These are phyloP conservation scores for Gouania willdenowi DNA, from an alignment of 2,797 vertebrate genomes.

Conservation along the genomic window DNA sequence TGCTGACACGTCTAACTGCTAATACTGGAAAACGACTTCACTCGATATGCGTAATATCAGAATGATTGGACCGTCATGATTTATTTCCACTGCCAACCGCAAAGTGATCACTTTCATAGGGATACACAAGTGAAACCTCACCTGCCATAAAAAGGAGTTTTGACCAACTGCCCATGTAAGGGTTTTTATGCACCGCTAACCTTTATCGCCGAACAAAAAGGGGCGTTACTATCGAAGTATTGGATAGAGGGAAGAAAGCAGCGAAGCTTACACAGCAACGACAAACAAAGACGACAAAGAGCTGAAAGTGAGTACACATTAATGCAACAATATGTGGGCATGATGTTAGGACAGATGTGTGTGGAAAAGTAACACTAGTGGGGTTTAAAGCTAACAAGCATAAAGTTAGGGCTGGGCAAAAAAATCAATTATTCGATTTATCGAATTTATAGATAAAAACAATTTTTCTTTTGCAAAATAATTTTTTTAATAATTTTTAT, in stretches of 20 bases:
- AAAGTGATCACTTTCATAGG: constrained; percentile 64
- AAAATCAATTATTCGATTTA: too few relatives aligned
- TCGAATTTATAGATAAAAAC: too few relatives aligned
- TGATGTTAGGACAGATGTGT: too few relatives aligned
- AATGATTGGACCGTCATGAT: constrained; percentile 53
- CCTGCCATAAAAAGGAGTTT: constrained; percentile 57
- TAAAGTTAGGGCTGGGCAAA: too few relatives aligned
- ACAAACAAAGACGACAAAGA: not conserved
- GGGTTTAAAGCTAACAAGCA: too few relatives aligned
- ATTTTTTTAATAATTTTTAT: too few relatives aligned
- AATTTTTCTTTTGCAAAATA: too few relatives aligned
- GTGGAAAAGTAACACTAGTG: too few relatives aligned
- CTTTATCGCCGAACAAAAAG: constrained; percentile 71
- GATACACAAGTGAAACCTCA: constrained; percentile 53
- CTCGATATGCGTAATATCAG: constrained; percentile 25
- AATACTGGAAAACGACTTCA: constrained; percentile 20
- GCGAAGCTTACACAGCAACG: too few relatives aligned
- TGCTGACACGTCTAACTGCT: constrained; percentile 3
- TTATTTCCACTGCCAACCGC: constrained; percentile 45
- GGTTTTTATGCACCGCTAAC: constrained; percentile 39
- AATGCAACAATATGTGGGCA: too few relatives aligned
- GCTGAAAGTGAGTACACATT: constrained; percentile 42
- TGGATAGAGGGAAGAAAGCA: constrained; percentile 30
- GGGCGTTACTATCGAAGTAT: constrained; percentile 38
- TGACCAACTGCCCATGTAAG: constrained; percentile 58